Evolutionary conservation across 2,113 vertebrate species (phyloP).

Genomic region (Falcunculus frontatus): DNA sequence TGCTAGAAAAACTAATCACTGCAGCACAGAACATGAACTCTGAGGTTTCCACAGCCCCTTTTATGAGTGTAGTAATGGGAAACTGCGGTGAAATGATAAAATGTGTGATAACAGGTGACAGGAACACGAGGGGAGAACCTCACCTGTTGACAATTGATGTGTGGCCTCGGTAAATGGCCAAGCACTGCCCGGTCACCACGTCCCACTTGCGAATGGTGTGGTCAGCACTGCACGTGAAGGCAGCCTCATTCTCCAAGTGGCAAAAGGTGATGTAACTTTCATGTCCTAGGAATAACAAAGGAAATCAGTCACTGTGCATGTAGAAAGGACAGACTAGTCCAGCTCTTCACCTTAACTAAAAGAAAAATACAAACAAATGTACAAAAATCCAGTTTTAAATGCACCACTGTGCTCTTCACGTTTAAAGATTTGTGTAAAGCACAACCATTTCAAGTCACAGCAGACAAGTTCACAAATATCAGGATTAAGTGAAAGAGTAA

Average conservation of each 20-base stretch:
- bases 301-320: neutral
- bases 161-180: conserved; percentile 78
- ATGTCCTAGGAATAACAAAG: conserved; percentile 56
- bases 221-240: conserved; percentile 79
- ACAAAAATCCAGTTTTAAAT: neutral
- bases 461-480: neutral
- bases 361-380: neutral
- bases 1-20: neutral
- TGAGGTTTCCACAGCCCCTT: neutral
- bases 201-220: conserved; percentile 79
- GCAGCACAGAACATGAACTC: neutral
- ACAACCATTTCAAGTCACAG: neutral
- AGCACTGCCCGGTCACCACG: conserved; percentile 71
- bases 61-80: neutral
- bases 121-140: neutral
- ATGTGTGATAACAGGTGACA: neutral
- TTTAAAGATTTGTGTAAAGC: neutral
- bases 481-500: neutral
- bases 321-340: neutral
- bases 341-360: neutral
- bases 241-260: conserved; percentile 77
- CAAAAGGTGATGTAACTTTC: conserved; percentile 82
- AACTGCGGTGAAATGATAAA: neutral
- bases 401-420: fast-evolving
- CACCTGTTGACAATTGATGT: conserved; percentile 80